A percentile compares a stretch with the other conserved stretches of the same genome.
Conservation (phyloP, 2,888 invertebrate genomes). For the Helobdella robusta region DNA sequence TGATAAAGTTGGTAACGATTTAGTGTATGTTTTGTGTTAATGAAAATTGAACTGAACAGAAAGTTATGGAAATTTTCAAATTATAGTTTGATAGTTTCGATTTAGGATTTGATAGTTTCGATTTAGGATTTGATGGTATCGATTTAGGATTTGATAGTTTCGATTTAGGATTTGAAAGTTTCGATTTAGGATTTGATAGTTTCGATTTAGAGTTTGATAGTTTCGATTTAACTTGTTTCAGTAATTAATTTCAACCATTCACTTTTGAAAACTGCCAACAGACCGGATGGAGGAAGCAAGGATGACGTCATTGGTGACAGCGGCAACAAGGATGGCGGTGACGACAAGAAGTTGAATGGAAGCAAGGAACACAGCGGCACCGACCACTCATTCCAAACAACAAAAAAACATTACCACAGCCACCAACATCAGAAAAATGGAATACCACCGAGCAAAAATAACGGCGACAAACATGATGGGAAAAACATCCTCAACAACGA, state of each 20-base stretch:
- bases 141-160: too few relatives aligned
- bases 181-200: too few relatives aligned
- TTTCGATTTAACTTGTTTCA: too few relatives aligned
- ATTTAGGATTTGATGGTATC: too few relatives aligned
- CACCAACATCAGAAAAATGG: neutral
- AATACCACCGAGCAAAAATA: neutral
- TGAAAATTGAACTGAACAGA: too few relatives aligned
- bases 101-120: too few relatives aligned
- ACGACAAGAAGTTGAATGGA: neutral
- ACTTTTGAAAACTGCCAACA: too few relatives aligned
- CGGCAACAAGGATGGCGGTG: neutral
- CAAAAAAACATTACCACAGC: neutral
- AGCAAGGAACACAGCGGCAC: neutral
- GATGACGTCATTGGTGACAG: neutral
- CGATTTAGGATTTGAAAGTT: too few relatives aligned
- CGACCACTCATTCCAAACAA: neutral
- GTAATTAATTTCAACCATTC: too few relatives aligned
- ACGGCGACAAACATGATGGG: neutral
- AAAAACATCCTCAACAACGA: neutral
- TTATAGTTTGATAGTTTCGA: too few relatives aligned
- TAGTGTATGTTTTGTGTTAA: neutral
- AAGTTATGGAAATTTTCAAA: too few relatives aligned
- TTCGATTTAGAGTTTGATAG: too few relatives aligned
- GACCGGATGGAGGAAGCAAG: neutral
- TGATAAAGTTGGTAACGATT: neutral